Percentiles rank a stretch among this genome's conserved stretches.
These are phyloP conservation scores for Ischnus inquisitorius DNA, from an alignment of 2,888 invertebrate species.

Conservation along the genomic window DNA sequence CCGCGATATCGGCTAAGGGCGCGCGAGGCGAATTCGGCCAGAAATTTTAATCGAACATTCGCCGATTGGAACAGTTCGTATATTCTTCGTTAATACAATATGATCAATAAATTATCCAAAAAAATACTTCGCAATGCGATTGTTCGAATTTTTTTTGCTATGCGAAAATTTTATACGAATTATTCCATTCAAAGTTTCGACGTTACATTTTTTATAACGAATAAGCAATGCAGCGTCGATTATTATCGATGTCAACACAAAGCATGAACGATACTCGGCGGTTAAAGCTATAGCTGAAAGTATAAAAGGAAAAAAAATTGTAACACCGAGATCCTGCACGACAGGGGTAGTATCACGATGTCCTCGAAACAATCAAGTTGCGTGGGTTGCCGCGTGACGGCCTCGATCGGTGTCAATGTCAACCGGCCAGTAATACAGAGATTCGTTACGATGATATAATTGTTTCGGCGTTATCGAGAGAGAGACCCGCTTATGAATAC, in stretches of 20 bases:
- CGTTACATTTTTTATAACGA: neutral
- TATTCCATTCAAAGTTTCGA: neutral
- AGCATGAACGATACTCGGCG: neutral
- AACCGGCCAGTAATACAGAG: constrained; percentile 51
- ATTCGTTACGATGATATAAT: constrained; percentile 14
- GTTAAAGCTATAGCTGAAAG: neutral
- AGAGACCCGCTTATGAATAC: neutral
- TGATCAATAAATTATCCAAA: no score
- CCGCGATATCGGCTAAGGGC: neutral
- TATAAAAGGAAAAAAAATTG: neutral
- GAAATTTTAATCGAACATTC: no score
- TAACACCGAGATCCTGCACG: neutral
- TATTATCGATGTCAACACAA: neutral
- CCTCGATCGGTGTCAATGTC: constrained; percentile 60
- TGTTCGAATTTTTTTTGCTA: no score
- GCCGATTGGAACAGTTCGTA: no score
- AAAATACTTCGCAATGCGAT: no score
- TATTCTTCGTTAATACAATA: no score
- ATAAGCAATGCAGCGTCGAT: neutral
- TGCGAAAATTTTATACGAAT: no score
- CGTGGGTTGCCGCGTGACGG: constrained; percentile 23
- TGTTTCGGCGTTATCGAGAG: constrained; percentile 2
- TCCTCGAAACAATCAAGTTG: constrained; percentile 54
- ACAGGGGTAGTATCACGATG: constrained; percentile 38
- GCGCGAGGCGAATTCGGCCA: neutral